phyloP scores from a whole-genome alignment of 2,888 invertebrate species.

The Cylindroiulus punctatus region DNA sequence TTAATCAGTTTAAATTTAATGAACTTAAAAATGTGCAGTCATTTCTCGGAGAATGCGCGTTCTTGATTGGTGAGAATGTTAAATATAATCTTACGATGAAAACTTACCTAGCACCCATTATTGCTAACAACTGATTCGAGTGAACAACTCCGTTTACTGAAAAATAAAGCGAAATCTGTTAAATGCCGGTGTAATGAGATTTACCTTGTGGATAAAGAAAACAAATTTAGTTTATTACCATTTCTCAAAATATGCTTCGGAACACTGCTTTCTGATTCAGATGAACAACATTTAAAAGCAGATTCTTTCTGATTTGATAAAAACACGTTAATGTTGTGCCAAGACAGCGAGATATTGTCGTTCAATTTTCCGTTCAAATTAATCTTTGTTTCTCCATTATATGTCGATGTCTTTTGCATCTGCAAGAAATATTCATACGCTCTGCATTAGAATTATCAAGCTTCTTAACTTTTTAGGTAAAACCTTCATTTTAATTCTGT shows the following conservation, averaged over 20 bases:
- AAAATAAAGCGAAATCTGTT: constrained; percentile 46
- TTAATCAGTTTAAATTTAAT: too few relatives aligned
- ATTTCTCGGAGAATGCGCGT: too few relatives aligned
- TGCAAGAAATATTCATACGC: neutral
- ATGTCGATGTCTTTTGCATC: neutral
- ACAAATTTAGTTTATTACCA: constrained; percentile 58
- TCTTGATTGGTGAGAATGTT: neutral
- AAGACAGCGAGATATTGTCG: constrained; percentile 61
- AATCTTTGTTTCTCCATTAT: neutral
- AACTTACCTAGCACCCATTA: constrained; percentile 74
- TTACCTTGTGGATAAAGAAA: too few relatives aligned
- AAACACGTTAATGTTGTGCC: constrained; percentile 62
- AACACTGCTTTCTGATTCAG: neutral
- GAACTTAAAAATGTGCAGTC: too few relatives aligned
- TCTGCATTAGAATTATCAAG: neutral
- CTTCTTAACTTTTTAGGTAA: neutral
- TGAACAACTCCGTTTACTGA: constrained; percentile 83
- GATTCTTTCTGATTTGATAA: constrained; percentile 58
- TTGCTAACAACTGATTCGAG: constrained; percentile 85
- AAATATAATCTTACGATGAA: neutral
- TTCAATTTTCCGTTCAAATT: neutral
- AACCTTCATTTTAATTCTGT: too few relatives aligned
- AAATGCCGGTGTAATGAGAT: neutral
- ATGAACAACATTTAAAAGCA: constrained; percentile 42
- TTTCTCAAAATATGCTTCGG: constrained; percentile 61